phyloP scores from a whole-genome alignment of 2,888 invertebrate species.

The Stenichneumon culpator region DNA sequence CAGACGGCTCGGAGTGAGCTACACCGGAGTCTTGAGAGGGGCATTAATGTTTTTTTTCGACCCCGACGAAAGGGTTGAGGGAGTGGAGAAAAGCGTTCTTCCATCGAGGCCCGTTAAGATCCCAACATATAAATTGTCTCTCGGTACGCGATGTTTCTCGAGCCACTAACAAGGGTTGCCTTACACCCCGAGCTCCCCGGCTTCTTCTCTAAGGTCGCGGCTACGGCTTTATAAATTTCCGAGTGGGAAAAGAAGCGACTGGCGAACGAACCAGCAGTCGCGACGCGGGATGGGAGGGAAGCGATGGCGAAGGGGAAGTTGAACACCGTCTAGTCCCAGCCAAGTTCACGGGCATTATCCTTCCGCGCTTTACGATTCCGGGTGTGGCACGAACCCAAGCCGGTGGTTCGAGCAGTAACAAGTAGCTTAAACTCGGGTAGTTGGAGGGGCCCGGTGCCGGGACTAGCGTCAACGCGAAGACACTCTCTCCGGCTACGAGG shows the following conservation, averaged over 20 bases:
- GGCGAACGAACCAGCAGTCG: background rate
- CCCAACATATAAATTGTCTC: slow-evolving; percentile 52
- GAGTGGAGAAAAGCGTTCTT: slow-evolving; percentile 5
- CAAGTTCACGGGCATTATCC: slow-evolving; percentile 67
- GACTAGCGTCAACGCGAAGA: slow-evolving; percentile 48
- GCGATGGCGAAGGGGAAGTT: slow-evolving; percentile 11
- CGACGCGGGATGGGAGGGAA: slow-evolving; percentile 10
- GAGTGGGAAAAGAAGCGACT: slow-evolving; percentile 55
- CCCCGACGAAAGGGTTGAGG: slow-evolving; percentile 22
- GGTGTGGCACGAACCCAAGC: slow-evolving; percentile 45
- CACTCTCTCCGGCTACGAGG: slow-evolving; percentile 20
- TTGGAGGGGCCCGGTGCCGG: slow-evolving; percentile 39
- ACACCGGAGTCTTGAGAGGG: background rate
- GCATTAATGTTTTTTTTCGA: slow-evolving; percentile 36
- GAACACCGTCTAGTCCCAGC: slow-evolving; percentile 38
- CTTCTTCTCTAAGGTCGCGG: slow-evolving; percentile 31
- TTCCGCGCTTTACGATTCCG: slow-evolving; percentile 65
- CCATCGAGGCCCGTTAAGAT: slow-evolving; percentile 7
- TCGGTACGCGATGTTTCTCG: slow-evolving; percentile 57
- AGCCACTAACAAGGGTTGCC: slow-evolving; percentile 60
- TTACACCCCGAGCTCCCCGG: slow-evolving; percentile 30
- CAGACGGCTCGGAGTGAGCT: background rate
- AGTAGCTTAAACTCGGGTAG: slow-evolving; percentile 34
- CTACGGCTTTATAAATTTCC: slow-evolving; percentile 57
- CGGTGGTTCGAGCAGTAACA: slow-evolving; percentile 12